Evolutionary conservation across 2,888 invertebrate genomes (phyloP), one percentile per base, ranked within the genome.

Genomic region (Hirtodrosophila duncani): DNA sequence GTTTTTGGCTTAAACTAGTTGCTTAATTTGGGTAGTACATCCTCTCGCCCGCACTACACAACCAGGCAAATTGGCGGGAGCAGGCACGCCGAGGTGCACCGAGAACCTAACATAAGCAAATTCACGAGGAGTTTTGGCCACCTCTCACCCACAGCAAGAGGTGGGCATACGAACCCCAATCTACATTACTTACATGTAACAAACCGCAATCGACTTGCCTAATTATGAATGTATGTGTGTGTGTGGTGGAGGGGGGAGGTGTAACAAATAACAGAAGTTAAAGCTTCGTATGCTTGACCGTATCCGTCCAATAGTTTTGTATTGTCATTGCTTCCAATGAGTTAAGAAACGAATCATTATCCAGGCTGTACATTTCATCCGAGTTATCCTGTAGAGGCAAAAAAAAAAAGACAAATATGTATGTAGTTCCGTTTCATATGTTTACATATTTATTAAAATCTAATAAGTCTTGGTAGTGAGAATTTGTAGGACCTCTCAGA

Each of bases 301-400:
- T 94, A 87, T 95, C 95, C 41, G 95, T 95, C 95, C 96, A 96
- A 85, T 95, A 95, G 88, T 96, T 96, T 87, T 95, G 95, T 84
- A 96, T 95, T 69, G 96, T 95, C 94, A 96, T 95, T 67, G 95
- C 95, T 88, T 96, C 96, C 74, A 96, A 88, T 56, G 96, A 96
- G 88, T 96, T 96, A 56, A 96, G 90, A 88, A 96, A 96, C 58
- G 96, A 96, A 86, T 96, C 96, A 86, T 96, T 96, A 88, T 96
- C 96, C 88, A 96, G 88, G 82, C 96, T 96, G 88, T 95, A 95
- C 94, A 96, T 95, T 88, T 96, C 96, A 88, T 96, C 96, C 3
- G 94, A 94, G 84, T 94, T 95, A 86, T 96, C 96, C 96, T 96
- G 48, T 6, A 24, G 4, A 0, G 3, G 1, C 4, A 10, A n/a